Conservation (phyloP, 2,797 vertebrate species). For the Poeciliopsis turneri region DNA sequence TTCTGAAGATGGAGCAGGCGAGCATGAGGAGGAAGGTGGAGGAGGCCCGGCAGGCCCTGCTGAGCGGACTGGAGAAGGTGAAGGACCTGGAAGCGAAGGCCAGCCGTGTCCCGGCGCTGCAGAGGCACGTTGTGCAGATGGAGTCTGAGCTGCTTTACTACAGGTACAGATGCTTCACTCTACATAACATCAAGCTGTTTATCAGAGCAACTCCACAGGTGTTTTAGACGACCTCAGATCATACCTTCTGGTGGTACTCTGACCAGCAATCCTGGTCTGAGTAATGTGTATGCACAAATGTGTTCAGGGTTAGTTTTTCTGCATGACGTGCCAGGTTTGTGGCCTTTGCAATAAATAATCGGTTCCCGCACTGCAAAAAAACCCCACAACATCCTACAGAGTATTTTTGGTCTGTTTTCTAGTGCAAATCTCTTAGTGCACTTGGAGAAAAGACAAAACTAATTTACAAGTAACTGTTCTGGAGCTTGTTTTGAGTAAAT, state of each 20-base stretch:
- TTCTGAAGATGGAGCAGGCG: constrained; percentile 85
- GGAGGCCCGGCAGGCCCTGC: constrained; percentile 85
- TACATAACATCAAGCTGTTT: neutral
- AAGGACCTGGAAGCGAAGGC: constrained; percentile 90
- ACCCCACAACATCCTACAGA: no score
- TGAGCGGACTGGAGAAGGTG: constrained; percentile 88
- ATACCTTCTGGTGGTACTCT: neutral
- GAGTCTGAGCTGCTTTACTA: constrained; percentile 86
- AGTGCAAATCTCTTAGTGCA: no score
- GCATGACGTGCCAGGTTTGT: no score
- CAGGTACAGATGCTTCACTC: constrained; percentile 74
- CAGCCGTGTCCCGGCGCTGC: constrained; percentile 81
- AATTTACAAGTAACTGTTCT: no score
- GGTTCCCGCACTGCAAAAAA: no score
- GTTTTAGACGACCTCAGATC: neutral
- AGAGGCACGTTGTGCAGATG: constrained; percentile 82
- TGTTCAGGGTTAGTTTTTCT: neutral
- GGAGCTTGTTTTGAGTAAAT: no score
- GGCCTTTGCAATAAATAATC: no score
- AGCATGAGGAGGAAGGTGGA: constrained; percentile 89
- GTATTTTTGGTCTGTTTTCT: no score
- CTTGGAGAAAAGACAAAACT: no score
- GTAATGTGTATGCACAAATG: neutral
- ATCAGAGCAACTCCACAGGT: neutral
- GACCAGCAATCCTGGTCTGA: neutral